Percentiles rank a stretch among this genome's conserved stretches.
Evolutionary conservation across 2,888 invertebrate genomes (phyloP).

Genomic region (Hofmannophila pseudospretella): DNA sequence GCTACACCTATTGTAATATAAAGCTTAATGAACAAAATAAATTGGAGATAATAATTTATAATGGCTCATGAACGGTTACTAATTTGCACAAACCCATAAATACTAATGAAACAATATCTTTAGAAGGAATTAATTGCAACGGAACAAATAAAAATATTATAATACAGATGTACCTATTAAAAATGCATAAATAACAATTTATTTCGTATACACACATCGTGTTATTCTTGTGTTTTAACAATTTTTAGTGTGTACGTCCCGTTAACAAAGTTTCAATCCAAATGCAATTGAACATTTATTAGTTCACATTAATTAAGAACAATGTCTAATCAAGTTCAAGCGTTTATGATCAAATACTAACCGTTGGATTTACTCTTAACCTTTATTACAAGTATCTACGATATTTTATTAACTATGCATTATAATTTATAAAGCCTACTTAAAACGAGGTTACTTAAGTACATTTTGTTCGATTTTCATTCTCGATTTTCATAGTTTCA

Average conservation of each 20-base stretch:
- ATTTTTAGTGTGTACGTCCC: constrained; percentile 41
- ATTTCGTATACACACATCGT: constrained; percentile 65
- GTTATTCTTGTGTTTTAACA: constrained; percentile 27
- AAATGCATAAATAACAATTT: constrained; percentile 57
- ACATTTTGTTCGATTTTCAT: constrained; percentile 72
- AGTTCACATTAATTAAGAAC: constrained; percentile 37
- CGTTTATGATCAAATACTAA: constrained; percentile 68
- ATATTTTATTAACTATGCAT: constrained; percentile 68
- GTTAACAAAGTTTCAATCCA: constrained; percentile 25
- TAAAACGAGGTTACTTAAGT: constrained; percentile 74
- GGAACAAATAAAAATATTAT: constrained; percentile 29
- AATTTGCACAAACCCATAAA: constrained; percentile 55
- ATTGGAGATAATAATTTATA: constrained; percentile 28
- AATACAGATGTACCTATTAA: constrained; percentile 10
- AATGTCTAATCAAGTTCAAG: constrained; percentile 62
- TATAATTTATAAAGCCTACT: constrained; percentile 77
- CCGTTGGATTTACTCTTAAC: constrained; percentile 56
- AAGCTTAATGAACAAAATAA: constrained; percentile 46
- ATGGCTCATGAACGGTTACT: constrained; percentile 26
- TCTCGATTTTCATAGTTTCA: constrained; percentile 54
- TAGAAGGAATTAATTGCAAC: constrained; percentile 41
- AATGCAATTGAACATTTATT: too few species aligned
- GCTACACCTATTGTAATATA: constrained; percentile 52
- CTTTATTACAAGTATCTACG: constrained; percentile 62
- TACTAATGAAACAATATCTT: constrained; percentile 24